Conservation (phyloP, 1,140 invertebrate species). For the Amyelois transitella region DNA sequence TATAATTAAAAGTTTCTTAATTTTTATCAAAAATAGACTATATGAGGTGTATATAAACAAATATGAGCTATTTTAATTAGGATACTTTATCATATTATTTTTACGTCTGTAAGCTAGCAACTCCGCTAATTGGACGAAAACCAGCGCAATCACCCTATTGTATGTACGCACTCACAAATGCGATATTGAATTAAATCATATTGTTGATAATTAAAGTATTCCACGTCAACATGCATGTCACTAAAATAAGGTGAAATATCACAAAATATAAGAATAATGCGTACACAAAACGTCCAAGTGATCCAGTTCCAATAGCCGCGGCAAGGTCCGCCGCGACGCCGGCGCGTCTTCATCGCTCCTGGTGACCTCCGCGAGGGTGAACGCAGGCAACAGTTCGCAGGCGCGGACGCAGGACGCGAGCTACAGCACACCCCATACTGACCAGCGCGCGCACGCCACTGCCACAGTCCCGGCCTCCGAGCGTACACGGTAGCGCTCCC, state of each 20-base stretch:
- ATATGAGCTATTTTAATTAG: too few relatives aligned
- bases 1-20: too few relatives aligned
- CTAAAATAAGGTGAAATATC: not conserved
- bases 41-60: too few relatives aligned
- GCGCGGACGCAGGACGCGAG: slow-evolving; percentile 24
- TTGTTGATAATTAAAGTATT: not conserved
- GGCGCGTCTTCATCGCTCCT: slow-evolving; percentile 38
- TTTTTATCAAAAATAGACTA: too few relatives aligned
- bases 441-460: slow-evolving; percentile 20
- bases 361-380: slow-evolving; percentile 13
- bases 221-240: not conserved
- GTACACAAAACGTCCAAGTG: slow-evolving; percentile 65
- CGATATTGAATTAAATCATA: not conserved
- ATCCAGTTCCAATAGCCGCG: slow-evolving; percentile 32
- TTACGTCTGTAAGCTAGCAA: too few relatives aligned
- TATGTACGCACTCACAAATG: not conserved
- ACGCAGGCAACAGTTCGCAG: slow-evolving; percentile 12
- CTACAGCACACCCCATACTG: slow-evolving; percentile 17
- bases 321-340: slow-evolving; percentile 24
- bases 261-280: slow-evolving; percentile 45
- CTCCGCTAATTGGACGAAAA: too few relatives aligned
- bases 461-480: slow-evolving; percentile 9
- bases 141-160: too few relatives aligned
- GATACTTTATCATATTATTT: too few relatives aligned
- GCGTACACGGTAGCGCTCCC: slow-evolving; percentile 48